Percentiles rank a stretch among this genome's conserved stretches.
Conservation (phyloP, 2,888 invertebrate species). For the Ischnura elegans region DNA sequence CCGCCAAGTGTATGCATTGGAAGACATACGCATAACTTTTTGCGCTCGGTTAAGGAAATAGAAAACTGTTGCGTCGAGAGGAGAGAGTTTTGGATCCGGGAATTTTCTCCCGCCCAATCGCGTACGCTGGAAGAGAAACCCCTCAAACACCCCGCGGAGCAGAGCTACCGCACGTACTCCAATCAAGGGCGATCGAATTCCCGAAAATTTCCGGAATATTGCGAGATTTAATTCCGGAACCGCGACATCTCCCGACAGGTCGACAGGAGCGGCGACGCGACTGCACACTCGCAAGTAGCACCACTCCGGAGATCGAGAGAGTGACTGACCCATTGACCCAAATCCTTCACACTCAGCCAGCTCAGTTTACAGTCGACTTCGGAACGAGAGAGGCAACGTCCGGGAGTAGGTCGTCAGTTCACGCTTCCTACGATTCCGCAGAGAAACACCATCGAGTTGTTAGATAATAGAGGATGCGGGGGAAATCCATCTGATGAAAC, state of each 20-base stretch:
- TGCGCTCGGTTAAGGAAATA: not conserved
- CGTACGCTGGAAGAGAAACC: not conserved
- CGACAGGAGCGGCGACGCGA: constrained; percentile 3
- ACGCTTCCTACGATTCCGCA: not conserved
- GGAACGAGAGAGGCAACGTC: not conserved
- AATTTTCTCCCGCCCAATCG: not conserved
- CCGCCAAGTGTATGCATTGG: not conserved
- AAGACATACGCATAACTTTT: not conserved
- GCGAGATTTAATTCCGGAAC: not conserved
- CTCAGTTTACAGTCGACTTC: not conserved
- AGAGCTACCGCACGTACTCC: not conserved
- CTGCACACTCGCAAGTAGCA: not conserved
- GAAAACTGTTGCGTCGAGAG: not conserved
- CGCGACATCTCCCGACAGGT: constrained; percentile 3
- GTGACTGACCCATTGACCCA: constrained; percentile 58
- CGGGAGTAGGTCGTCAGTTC: constrained; percentile 4
- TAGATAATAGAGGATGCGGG: constrained; percentile 1
- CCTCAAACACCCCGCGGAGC: not conserved
- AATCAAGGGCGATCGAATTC: constrained; percentile 25
- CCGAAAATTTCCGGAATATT: not conserved
- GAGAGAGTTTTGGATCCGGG: constrained; percentile 15
- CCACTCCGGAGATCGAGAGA: not conserved
- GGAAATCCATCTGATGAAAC: not conserved
- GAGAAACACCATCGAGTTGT: not conserved
- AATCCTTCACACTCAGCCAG: constrained; percentile 23